phyloP scores from a whole-genome alignment of 2,888 invertebrate species.

The Torymus aiolomorphi region DNA sequence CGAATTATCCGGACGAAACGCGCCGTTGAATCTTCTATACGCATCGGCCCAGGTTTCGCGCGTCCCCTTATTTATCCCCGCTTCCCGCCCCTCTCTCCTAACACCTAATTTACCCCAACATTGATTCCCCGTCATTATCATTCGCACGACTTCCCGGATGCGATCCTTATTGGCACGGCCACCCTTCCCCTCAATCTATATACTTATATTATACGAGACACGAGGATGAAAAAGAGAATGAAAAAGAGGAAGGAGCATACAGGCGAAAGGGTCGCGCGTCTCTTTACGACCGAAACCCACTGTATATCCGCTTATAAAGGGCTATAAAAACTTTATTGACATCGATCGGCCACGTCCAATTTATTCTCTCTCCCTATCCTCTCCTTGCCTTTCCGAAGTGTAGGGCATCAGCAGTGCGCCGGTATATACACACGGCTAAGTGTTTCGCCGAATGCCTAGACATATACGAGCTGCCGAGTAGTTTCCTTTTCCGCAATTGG shows the following conservation, averaged over 20 bases:
- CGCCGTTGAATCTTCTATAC: neutral
- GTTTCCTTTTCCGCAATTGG: conserved; percentile 38
- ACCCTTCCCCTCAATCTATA: no score
- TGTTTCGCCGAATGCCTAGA: conserved; percentile 2
- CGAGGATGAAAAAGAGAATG: no score
- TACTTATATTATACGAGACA: no score
- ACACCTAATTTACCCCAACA: conserved; percentile 13
- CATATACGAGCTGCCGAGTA: conserved; percentile 12
- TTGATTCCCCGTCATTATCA: conserved; percentile 7
- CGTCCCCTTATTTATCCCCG: no score
- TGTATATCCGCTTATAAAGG: neutral
- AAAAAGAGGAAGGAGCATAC: no score
- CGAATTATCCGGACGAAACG: no score
- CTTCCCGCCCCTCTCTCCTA: no score
- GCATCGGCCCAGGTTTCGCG: neutral
- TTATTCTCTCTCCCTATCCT: neutral
- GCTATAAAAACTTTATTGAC: conserved; percentile 5
- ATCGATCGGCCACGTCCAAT: conserved; percentile 20
- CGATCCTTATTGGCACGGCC: neutral
- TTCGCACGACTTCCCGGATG: neutral
- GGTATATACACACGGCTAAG: neutral
- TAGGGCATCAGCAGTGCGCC: no score
- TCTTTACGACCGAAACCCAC: no score
- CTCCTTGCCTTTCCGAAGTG: no score
- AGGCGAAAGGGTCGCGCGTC: no score